Conservation (phyloP, 2,888 invertebrate genomes). For the Selenia dentaria region DNA sequence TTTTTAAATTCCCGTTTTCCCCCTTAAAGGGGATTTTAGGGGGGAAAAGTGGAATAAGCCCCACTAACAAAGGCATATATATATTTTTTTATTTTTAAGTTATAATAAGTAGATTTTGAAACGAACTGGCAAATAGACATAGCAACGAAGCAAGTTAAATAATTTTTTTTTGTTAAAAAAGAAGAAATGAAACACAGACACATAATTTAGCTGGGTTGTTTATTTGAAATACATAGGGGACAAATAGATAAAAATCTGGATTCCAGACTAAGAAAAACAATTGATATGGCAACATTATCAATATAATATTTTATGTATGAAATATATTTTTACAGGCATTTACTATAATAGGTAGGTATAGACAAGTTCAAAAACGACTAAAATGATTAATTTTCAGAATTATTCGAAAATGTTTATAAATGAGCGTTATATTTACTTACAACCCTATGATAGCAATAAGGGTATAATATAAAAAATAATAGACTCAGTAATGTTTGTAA, state of each 20-base stretch:
- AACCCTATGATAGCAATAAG: slow-evolving; percentile 2
- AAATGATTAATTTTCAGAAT: slow-evolving; percentile 50
- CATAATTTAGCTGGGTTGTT: slow-evolving; percentile 65
- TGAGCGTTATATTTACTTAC: slow-evolving; percentile 32
- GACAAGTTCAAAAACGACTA: slow-evolving; percentile 53
- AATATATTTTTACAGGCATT: slow-evolving; percentile 52
- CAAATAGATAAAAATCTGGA: slow-evolving; percentile 78
- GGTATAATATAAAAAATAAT: no score
- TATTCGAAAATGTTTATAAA: slow-evolving; percentile 51
- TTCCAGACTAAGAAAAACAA: slow-evolving; percentile 77
- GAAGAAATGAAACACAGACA: slow-evolving; percentile 43
- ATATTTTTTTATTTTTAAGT: no score
- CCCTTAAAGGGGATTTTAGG: no score
- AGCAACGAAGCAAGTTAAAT: no score
- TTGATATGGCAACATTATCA: slow-evolving; percentile 77
- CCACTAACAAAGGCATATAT: no score
- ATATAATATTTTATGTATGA: slow-evolving; percentile 57
- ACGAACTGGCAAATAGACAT: no score
- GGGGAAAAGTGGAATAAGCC: no score
- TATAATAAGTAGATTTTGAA: no score
- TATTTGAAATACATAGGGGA: slow-evolving; percentile 77
- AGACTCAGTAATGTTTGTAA: no score
- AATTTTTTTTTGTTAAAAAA: no score
- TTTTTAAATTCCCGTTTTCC: no score
- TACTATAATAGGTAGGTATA: slow-evolving; percentile 47